Conservation (phyloP, 2,797 vertebrate species). For the Propithecus perrieri region DNA sequence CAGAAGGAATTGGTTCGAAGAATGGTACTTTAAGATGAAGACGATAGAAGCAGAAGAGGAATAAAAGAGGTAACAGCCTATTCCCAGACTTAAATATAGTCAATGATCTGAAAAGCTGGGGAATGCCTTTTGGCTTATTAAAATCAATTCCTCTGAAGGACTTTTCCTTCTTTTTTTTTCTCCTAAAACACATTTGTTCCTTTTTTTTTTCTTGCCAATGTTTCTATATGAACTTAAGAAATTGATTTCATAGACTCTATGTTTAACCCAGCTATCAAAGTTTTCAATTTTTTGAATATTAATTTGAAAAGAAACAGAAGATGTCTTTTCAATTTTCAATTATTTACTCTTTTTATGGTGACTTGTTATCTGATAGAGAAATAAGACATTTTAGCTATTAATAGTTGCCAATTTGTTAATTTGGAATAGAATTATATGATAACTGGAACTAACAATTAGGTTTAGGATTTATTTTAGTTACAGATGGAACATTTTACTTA, state of each 20-base stretch:
- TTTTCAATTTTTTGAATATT: background rate
- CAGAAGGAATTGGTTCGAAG: background rate
- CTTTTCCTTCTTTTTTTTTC: background rate
- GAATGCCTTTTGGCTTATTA: background rate
- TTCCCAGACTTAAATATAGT: background rate
- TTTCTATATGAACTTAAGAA: background rate
- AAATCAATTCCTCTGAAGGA: background rate
- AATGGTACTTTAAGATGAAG: background rate
- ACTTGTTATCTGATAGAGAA: background rate
- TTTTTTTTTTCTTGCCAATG: background rate
- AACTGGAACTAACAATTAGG: background rate
- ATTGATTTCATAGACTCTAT: background rate
- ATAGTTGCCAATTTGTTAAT: background rate
- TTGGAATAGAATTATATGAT: background rate
- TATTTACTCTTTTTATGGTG: background rate
- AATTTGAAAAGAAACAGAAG: background rate
- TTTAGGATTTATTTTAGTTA: constrained; percentile 8
- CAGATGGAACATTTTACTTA: background rate
- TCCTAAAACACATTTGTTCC: background rate
- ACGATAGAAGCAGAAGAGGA: background rate
- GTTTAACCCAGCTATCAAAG: background rate
- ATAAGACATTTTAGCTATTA: background rate
- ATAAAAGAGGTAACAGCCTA: background rate
- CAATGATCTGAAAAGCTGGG: background rate
- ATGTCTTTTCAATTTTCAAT: background rate